Base-by-base conservation (phyloP, 2,888 invertebrate species). In the Allygus modestus region DNA sequence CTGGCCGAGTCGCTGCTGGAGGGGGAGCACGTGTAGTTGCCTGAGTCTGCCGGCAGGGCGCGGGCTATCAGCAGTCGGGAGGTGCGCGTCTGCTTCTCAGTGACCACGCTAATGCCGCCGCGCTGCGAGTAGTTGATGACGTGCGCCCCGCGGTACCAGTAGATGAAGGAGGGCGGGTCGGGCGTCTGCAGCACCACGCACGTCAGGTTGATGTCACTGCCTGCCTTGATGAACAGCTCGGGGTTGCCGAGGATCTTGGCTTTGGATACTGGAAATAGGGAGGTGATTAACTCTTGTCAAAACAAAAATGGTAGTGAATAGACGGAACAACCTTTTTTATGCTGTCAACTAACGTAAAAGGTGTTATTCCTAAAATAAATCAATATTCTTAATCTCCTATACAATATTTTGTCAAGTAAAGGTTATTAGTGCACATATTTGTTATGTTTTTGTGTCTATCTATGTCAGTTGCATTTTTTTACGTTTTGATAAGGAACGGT, bases 181-280 rank as follows among this genome's bases (percentile, higher is more conserved):
- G 96, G 96, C 86, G 95, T 95, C 92, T 97, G 94, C 89, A 95
- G 93, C 86, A 96, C 96, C 89, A 96, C 93, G 92, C 97, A 97
- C 89, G 97, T 97, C 91, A 97, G 93, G 92, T 97, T 97, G 92
- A 97, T 97, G 93, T 97, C 97, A 89, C 96, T 97, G 88, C 97
- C 97, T 89, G 96, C 96, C 90, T 96, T 95, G 90, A 97, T 96
- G 92, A 95, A 96, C 90, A 97, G 92, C 91, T 97, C 97, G 43
- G 95, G 93, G 89, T 96, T 96, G 69, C 96, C 96, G 90, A 96
- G 92, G 90, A 97, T 97, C 92, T 96, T 96, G 88, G 97, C 97
- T 91, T 96, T 96, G 88, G 97, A 97, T 90, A 97, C 97, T 97
- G 93, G 79, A 92, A 92, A 54, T 12, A 17, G 15, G 46, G n/a